Evolutionary conservation across 2,888 invertebrate species (phyloP).

Genomic region (Xanthia togata): DNA sequence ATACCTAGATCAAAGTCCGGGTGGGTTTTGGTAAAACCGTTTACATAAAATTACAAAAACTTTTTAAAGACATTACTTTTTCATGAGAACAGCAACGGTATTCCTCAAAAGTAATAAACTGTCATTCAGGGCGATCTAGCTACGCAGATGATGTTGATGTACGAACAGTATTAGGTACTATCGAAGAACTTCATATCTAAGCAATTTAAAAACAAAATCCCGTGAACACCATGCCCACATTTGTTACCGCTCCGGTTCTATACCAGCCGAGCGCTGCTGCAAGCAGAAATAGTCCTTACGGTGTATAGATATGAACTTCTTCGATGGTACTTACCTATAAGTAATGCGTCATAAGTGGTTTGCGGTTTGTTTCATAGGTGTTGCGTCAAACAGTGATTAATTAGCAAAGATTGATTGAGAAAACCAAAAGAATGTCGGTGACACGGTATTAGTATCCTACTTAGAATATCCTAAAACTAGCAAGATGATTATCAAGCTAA

Average conservation of each 20-base stretch:
- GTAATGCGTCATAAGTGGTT: constrained; percentile 51
- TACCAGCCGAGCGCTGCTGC: too few relatives aligned
- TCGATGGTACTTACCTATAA: not conserved
- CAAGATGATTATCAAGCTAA: not conserved
- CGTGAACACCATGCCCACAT: too few relatives aligned
- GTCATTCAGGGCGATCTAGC: not conserved
- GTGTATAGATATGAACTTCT: too few relatives aligned
- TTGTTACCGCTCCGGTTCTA: too few relatives aligned
- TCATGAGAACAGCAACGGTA: too few relatives aligned
- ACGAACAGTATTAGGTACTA: not conserved
- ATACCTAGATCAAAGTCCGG: constrained; percentile 18
- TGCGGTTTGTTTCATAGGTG: constrained; percentile 47
- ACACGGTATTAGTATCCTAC: constrained; percentile 29
- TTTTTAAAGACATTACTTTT: too few relatives aligned
- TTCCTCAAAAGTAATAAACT: not conserved
- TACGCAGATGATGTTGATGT: not conserved
- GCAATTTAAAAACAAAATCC: too few relatives aligned
- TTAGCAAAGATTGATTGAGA: constrained; percentile 34
- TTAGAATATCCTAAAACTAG: constrained; percentile 17
- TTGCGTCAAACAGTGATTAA: constrained; percentile 58
- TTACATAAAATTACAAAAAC: too few relatives aligned
- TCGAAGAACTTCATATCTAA: too few relatives aligned
- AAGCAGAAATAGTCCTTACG: too few relatives aligned
- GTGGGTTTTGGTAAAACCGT: not conserved
- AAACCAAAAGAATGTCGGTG: constrained; percentile 62